phyloP scores from a whole-genome alignment of 1,140 invertebrate genomes.

The Drosophila sturtevanti region DNA sequence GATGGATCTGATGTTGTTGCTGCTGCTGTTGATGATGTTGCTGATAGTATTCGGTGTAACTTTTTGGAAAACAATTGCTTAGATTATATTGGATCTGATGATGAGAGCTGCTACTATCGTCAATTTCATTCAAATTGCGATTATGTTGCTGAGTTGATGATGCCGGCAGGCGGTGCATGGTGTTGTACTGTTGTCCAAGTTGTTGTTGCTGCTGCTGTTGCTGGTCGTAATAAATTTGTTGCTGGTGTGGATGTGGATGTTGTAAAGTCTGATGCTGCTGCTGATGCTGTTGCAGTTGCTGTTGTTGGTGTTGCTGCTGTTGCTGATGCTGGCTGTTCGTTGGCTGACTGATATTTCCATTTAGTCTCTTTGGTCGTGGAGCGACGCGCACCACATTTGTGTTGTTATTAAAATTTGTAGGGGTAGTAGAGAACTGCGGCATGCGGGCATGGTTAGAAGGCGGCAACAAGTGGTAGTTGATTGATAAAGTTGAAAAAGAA shows the following conservation, averaged over 20 bases:
- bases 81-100: slow-evolving; percentile 65
- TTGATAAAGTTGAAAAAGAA: slow-evolving; percentile 18
- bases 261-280: slow-evolving; percentile 52
- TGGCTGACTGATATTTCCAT: slow-evolving; percentile 72
- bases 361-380: slow-evolving; percentile 75
- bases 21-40: slow-evolving; percentile 51
- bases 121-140: slow-evolving; percentile 37
- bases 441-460: slow-evolving; percentile 4
- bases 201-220: slow-evolving; percentile 46
- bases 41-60: slow-evolving; percentile 70
- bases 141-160: slow-evolving; percentile 28
- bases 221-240: slow-evolving; percentile 49
- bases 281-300: slow-evolving; percentile 44
- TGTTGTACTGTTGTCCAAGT: slow-evolving; percentile 61
- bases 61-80: slow-evolving; percentile 73
- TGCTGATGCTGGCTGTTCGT: slow-evolving; percentile 49
- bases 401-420: slow-evolving; percentile 83
- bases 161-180: slow-evolving; percentile 51
- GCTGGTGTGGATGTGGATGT: slow-evolving; percentile 44
- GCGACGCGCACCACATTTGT: slow-evolving; percentile 77
- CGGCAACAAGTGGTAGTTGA: slow-evolving; percentile 11
- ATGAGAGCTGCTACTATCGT: slow-evolving; percentile 20
- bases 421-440: slow-evolving; percentile 73
- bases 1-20: slow-evolving; percentile 34
- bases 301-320: slow-evolving; percentile 45